Evolutionary conservation across 2,113 vertebrate species (phyloP).

Genomic region (Scopus umbretta): DNA sequence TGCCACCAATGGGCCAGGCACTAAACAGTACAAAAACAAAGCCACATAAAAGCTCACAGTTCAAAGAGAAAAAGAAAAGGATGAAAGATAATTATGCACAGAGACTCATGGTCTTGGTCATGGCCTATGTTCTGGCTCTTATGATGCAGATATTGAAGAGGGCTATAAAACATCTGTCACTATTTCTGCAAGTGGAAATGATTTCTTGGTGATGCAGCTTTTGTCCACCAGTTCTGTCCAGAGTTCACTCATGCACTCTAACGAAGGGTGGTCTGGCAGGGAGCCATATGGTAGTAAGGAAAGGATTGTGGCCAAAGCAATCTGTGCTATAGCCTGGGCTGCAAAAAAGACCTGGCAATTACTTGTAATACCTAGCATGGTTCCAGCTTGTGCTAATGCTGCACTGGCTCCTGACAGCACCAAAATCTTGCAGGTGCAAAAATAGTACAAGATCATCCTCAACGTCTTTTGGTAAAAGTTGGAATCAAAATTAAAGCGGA

Average conservation of each 20-base stretch:
- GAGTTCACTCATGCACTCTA: not conserved
- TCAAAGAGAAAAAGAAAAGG: not conserved
- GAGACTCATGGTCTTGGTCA: not conserved
- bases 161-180: not conserved
- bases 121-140: accelerated
- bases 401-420: not conserved
- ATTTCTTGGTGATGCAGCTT: not conserved
- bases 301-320: not conserved
- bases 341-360: not conserved
- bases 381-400: not conserved
- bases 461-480: not conserved
- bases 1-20: not conserved
- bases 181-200: not conserved
- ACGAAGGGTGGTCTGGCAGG: not conserved
- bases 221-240: not conserved
- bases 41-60: not conserved
- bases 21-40: not conserved
- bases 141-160: not conserved
- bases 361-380: not conserved
- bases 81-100: not conserved
- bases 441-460: not conserved
- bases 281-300: not conserved
- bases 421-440: not conserved
- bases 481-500: not conserved
- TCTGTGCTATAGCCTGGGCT: not conserved